Percentiles rank a stretch among this genome's conserved stretches.
Evolutionary conservation across 2,113 vertebrate species (phyloP).

Genomic region (Arenaria interpres): DNA sequence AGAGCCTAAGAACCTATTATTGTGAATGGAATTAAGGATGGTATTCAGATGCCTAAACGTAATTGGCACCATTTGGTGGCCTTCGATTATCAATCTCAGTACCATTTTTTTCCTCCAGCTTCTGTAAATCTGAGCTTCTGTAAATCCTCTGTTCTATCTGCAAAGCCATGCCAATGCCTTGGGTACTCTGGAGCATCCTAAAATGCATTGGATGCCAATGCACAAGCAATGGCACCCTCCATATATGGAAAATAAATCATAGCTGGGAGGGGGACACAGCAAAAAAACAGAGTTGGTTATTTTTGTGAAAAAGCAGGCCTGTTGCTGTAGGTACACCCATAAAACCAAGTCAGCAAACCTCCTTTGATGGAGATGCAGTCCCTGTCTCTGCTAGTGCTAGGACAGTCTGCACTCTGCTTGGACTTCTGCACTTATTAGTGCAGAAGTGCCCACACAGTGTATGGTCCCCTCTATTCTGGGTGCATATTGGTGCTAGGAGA

Average conservation of each 20-base stretch:
- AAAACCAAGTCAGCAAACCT: not conserved
- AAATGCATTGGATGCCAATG: not conserved
- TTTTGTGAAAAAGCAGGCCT: not conserved
- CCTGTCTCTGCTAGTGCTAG: not conserved
- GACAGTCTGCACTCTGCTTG: too few species aligned
- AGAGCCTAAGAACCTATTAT: not conserved
- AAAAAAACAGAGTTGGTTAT: not conserved
- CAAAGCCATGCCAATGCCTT: not conserved
- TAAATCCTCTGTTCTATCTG: not conserved
- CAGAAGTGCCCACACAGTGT: not conserved
- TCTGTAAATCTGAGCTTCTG: not conserved
- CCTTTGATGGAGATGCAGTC: not conserved
- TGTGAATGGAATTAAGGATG: not conserved
- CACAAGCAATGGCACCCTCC: not conserved
- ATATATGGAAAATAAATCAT: not conserved
- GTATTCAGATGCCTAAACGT: not conserved
- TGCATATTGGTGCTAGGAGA: not conserved
- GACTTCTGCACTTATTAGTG: too few species aligned
- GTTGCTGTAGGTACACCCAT: not conserved
- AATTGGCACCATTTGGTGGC: not conserved
- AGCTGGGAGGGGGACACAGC: not conserved
- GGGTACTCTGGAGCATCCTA: not conserved
- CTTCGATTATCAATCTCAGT: not conserved
- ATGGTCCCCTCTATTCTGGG: not conserved
- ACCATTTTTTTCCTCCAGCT: not conserved